A percentile compares a stretch with the other conserved stretches of the same genome.
These are phyloP conservation scores for Chrysogorgia sp. DNA, from an alignment of 92 coral and sea anemone genomes.

Conservation along the genomic window DNA sequence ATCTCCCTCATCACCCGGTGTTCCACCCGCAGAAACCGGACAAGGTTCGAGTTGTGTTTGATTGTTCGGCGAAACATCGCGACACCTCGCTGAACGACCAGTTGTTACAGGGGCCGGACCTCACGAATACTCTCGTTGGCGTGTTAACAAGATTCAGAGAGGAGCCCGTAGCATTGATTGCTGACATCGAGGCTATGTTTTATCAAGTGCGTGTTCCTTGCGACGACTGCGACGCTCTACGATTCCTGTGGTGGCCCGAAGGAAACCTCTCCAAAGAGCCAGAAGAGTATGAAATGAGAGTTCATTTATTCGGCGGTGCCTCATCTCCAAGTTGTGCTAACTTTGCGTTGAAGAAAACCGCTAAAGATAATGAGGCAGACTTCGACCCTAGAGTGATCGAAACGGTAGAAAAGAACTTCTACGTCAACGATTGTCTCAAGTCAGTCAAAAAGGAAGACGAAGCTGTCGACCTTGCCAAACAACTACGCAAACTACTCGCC, in stretches of 20 bases:
- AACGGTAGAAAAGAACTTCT: slow-evolving; percentile 42
- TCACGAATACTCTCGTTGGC: too few relatives aligned
- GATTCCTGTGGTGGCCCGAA: slow-evolving; percentile 59
- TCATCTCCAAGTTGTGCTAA: slow-evolving; percentile 56
- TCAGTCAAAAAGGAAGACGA: slow-evolving; percentile 43
- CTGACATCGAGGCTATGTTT: slow-evolving; percentile 61
- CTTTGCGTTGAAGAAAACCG: slow-evolving; percentile 50
- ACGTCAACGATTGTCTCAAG: slow-evolving; percentile 56
- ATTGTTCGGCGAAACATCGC: slow-evolving; percentile 64
- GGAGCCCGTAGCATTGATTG: slow-evolving; percentile 54
- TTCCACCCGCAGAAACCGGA: slow-evolving; percentile 54
- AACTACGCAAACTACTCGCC: slow-evolving; percentile 36
- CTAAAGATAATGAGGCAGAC: slow-evolving; percentile 43
- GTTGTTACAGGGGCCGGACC: slow-evolving; percentile 63
- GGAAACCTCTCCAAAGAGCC: slow-evolving; percentile 17
- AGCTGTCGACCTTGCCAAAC: slow-evolving; percentile 31
- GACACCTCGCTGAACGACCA: slow-evolving; percentile 66
- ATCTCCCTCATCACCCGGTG: slow-evolving; percentile 30
- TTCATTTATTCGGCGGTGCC: slow-evolving; percentile 49
- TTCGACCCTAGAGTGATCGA: slow-evolving; percentile 33
- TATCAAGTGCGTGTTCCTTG: slow-evolving; percentile 59
- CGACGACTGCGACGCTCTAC: slow-evolving; percentile 49
- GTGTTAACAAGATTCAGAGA: slow-evolving; percentile 62
- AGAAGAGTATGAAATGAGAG: slow-evolving; percentile 58
- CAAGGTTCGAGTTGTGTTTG: slow-evolving; percentile 63